phyloP scores from a whole-genome alignment of 2,113 vertebrate species.

The Todiramphus saurophagus region DNA sequence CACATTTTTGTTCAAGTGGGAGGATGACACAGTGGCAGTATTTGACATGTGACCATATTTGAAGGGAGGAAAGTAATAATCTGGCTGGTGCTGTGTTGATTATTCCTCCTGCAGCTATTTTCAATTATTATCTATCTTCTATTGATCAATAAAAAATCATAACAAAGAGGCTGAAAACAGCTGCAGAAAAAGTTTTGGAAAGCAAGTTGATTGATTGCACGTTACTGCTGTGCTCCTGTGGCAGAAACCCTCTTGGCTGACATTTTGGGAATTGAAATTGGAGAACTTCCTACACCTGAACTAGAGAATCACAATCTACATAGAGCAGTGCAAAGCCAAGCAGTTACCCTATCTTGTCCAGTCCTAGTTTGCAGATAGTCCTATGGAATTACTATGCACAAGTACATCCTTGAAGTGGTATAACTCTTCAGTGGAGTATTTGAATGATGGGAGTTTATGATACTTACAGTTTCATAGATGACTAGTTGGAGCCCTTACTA shows the following conservation, averaged over 20 bases:
- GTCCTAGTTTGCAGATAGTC: background rate
- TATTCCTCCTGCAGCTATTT: background rate
- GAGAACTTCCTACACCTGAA: background rate
- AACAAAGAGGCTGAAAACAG: background rate
- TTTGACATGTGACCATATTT: background rate
- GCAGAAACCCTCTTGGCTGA: background rate
- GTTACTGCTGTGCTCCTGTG: background rate
- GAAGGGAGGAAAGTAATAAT: background rate
- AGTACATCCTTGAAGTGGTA: background rate
- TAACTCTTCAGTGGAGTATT: background rate
- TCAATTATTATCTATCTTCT: background rate
- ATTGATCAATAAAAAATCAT: background rate
- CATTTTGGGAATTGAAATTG: background rate
- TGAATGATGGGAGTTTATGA: background rate
- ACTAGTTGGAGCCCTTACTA: background rate
- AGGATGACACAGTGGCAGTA: background rate
- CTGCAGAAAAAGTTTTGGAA: background rate
- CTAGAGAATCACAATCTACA: background rate
- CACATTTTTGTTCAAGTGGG: background rate
- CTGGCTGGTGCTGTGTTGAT: background rate
- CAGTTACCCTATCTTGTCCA: background rate
- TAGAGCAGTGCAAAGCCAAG: background rate
- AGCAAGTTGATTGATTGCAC: background rate
- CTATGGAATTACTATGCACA: background rate
- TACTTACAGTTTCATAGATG: background rate